Evolutionary conservation across 2,797 vertebrate genomes (phyloP).

Genomic region (Hylomyscus alleni): DNA sequence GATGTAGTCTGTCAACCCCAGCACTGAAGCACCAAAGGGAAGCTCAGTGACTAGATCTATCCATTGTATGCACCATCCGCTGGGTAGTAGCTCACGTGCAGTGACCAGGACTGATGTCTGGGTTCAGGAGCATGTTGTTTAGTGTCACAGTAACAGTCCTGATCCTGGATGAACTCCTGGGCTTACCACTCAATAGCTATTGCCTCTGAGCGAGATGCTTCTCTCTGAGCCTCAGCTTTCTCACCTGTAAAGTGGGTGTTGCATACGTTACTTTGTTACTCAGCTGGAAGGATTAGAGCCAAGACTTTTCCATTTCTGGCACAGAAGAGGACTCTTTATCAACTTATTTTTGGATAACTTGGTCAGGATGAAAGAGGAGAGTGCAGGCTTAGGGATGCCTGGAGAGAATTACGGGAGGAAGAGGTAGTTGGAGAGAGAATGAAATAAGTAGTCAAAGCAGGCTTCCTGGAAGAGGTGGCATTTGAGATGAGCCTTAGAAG

Average conservation of each 20-base stretch:
- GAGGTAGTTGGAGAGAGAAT: not conserved
- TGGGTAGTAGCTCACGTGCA: not conserved
- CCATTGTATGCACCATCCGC: not conserved
- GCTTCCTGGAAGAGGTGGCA: constrained; percentile 56
- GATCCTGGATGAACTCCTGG: not conserved
- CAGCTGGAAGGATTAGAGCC: not conserved
- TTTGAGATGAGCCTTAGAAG: constrained; percentile 29
- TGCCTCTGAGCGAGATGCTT: not conserved
- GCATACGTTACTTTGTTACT: not conserved
- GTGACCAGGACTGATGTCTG: not conserved
- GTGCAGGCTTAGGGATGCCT: not conserved
- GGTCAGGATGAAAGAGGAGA: not conserved
- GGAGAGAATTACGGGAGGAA: not conserved
- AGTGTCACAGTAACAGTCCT: not conserved
- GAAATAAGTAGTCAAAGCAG: constrained; percentile 31
- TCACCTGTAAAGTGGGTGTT: not conserved
- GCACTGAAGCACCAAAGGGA: not conserved
- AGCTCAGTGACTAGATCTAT: not conserved
- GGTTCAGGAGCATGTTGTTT: not conserved
- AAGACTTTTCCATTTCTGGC: not conserved
- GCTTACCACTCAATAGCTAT: not conserved
- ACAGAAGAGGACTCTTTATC: not conserved
- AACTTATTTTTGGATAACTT: not conserved
- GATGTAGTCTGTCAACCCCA: not conserved
- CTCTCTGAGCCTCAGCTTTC: not conserved